phyloP scores from a whole-genome alignment of 2,888 invertebrate genomes.

The Trichopria drosophilae region DNA sequence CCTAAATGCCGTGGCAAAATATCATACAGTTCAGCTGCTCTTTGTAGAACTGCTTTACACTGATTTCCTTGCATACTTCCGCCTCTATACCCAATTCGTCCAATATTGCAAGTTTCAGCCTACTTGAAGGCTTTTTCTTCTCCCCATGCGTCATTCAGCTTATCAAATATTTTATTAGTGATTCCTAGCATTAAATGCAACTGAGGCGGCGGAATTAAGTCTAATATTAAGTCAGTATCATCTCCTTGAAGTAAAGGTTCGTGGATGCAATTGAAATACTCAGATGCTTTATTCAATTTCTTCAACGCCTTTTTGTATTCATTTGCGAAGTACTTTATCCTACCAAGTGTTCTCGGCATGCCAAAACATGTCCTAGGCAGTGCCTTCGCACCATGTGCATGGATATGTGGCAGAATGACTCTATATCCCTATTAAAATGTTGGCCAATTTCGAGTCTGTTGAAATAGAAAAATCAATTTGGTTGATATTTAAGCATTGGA shows the following conservation, averaged over 20 bases:
- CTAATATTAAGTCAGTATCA: not conserved
- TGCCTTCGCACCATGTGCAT: not conserved
- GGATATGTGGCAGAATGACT: not conserved
- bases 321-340: not conserved
- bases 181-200: not conserved
- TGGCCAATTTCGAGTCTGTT: conserved; percentile 1
- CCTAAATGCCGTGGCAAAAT: not conserved
- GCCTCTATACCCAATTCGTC: not conserved
- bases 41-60: not conserved
- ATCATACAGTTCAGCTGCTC: not conserved
- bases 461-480: not conserved
- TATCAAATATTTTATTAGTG: no score
- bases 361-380: not conserved
- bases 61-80: conserved; percentile 1
- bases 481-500: not conserved
- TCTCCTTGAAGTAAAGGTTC: not conserved
- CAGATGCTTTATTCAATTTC: not conserved
- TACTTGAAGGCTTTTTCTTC: no score
- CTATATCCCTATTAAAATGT: no score
- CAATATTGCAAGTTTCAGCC: not conserved
- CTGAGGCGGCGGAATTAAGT: not conserved
- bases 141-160: no score
- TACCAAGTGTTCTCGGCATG: not conserved
- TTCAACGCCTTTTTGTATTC: not conserved
- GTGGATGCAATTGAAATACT: not conserved